Percentiles rank a stretch among this genome's conserved stretches.
Conservation (phyloP, 2,113 vertebrate genomes). For the Peucedramus taeniatus region DNA sequence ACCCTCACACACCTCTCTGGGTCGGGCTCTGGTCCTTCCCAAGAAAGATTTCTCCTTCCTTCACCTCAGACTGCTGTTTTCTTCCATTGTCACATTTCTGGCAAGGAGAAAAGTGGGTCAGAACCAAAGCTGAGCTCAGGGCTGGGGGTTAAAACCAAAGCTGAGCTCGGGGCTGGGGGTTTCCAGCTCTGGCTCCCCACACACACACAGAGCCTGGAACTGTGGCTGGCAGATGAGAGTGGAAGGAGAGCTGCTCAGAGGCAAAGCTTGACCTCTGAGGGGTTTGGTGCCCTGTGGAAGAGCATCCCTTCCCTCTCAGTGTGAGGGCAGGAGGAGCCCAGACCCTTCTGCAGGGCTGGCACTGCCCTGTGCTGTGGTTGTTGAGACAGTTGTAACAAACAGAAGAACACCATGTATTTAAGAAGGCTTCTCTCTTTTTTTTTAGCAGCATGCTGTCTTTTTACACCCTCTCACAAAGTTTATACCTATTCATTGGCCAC, state of each 20-base stretch:
- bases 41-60: background rate
- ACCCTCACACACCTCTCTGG: background rate
- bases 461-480: background rate
- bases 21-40: background rate
- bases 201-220: background rate
- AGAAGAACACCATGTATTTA: background rate
- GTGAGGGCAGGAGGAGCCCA: background rate
- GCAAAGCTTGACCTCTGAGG: background rate
- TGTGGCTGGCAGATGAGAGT: background rate
- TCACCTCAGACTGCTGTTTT: background rate
- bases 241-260: background rate
- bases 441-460: background rate
- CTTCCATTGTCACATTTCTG: background rate
- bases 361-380: background rate
- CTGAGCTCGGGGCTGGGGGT: background rate
- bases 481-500: background rate
- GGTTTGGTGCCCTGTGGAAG: background rate
- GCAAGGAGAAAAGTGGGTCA: background rate
- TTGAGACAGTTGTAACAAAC: background rate
- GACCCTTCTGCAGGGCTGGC: background rate
- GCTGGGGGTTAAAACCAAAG: background rate
- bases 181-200: background rate
- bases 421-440: background rate
- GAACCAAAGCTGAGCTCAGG: background rate
- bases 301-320: background rate